Evolutionary conservation across 2,113 vertebrate genomes (phyloP).

Genomic region (Rutilus rutilus): DNA sequence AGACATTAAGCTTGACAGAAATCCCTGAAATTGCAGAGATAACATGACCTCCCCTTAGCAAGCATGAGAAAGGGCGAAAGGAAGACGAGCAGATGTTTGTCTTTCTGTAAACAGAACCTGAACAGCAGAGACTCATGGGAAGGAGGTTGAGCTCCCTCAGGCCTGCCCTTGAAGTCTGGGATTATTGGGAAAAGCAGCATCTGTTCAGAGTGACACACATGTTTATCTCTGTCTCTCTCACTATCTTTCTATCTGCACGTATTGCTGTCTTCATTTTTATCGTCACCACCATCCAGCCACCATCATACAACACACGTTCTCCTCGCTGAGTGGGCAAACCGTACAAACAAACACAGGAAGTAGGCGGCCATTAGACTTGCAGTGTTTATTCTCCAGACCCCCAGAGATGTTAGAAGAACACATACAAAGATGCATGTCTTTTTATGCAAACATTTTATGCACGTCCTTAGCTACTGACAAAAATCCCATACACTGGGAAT

Average conservation of each 20-base stretch:
- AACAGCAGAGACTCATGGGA: constrained; percentile 2
- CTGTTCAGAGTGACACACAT: not conserved
- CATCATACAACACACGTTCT: not conserved
- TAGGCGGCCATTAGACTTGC: not conserved
- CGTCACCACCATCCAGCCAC: not conserved
- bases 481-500: not conserved
- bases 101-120: not conserved
- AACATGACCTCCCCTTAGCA: not conserved
- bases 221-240: not conserved
- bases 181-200: not conserved
- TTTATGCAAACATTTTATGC: not conserved
- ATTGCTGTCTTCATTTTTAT: not conserved
- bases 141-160: not conserved
- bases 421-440: not conserved
- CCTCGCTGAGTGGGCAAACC: not conserved
- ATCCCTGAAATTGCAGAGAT: not conserved
- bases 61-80: constrained; percentile 9
- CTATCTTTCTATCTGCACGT: not conserved
- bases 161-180: not conserved
- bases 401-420: not conserved
- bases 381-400: constrained; percentile 5
- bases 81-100: constrained; percentile 19
- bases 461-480: not conserved
- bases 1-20: not conserved
- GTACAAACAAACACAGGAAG: constrained; percentile 2